Base-by-base conservation (phyloP, 2,888 invertebrate genomes). In the Microctonus brassicae region DNA sequence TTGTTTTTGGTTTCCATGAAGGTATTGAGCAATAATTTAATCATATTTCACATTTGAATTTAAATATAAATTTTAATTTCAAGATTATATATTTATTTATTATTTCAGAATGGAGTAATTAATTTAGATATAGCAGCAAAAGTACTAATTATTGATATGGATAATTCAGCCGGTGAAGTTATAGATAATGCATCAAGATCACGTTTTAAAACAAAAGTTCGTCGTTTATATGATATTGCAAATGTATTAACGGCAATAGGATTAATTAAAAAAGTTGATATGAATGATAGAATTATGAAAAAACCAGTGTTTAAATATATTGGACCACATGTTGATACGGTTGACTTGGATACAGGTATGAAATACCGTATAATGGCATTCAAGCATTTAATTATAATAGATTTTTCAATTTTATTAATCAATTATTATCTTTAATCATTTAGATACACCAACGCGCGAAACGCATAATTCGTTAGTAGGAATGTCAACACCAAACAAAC, bases 221-320 rank as follows among this genome's bases (percentile, higher is more conserved):
- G 94, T 73, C 89, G 94, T 76, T 89, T 94, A 34, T 94, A 94
- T 87, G 94, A 94, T 85, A 94, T 94, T 80, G 94, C 94, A 72
- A 94, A 94, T 87, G 93, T 94, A 77, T 90, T 94, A 79, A 92
- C 93, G 77, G 93, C 93, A 73, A 91, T 94, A 84, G 91, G 92
- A 79, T 90, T 94, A 77, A 93, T 94, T 82, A 90, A 91, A 83
- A 94, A 93, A 86, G 91, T 93, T 73, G 90, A 91, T 72, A 90
- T 90, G 78, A 89, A 89, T 78, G 90, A 88, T 88, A 87, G 90
- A 87, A 84, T 89, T 42, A 88, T 91, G 80, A 90, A 91, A 79
- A 93, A 93, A 83, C 92, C 93, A 75, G 92, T 92, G 73, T 93
- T 92, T 85, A 90, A 89, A 80, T 93, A 93, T 88, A 90, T 90